Base-by-base conservation (phyloP, 2,888 invertebrate genomes). In the Euzophera pinguis region DNA sequence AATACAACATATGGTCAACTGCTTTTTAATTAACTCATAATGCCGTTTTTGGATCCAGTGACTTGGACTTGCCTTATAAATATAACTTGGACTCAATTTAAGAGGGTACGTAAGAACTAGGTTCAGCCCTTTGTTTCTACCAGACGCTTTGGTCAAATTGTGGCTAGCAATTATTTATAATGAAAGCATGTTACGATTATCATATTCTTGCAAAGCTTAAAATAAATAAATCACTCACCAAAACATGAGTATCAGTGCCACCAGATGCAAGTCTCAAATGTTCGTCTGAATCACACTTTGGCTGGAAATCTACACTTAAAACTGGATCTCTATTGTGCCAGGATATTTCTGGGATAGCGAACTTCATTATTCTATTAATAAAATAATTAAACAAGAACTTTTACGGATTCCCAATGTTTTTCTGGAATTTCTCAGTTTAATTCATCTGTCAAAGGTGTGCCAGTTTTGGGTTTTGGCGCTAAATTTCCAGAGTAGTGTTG, bases 261-360 rank as follows among this genome's bases (percentile, higher is more conserved):
- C 96, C 97, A 42, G 97, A 96, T 10, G 97, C 98, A 39, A 99
- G 84, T 59, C 98, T 93, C 77, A 94, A 93, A 66, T 93, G 92
- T 55, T 91, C 90, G 53, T 91, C 81, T 42, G 69, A 78, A 47
- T 91, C 90, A 34, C 76, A 71, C 70, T 91, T 91, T 22, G 92
- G 92, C 75, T 97, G 96, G 72, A 98, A 92, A 83, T 97, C 97
- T 16, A 97, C 92, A 81, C 97, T 97, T 53, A 98, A 91, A 16
- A 99, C 96, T 1, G 99, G 99, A 78, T 98, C 98, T 57, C 97
- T 92, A 76, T 98, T 98, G 75, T 99, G 98, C 98, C 98, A 99
- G 0, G 98, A 97, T 71, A 99, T 99, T 92, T 99, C 98, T 7
- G 98, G 99, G 60, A 98, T 98, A 54, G 95, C 94, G 69, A 97